Evolutionary conservation across 2,797 vertebrate species (phyloP).

Genomic region (Macrochelys suwanniensis): DNA sequence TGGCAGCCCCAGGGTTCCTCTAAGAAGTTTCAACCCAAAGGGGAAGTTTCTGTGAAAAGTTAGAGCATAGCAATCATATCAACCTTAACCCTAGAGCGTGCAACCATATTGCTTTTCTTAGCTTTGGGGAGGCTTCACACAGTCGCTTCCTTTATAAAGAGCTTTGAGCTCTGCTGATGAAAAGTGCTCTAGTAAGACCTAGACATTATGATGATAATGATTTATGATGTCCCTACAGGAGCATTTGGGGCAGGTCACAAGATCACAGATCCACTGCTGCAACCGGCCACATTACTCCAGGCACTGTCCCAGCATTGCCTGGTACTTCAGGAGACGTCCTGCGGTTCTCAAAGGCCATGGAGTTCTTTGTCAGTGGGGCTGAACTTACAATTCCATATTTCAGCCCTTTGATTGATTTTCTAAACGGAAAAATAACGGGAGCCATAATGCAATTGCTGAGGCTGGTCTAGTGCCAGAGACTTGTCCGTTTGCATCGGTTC

Average conservation of each 20-base stretch:
- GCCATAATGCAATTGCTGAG: neutral
- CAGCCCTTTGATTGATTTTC: neutral
- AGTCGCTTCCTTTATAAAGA: neutral
- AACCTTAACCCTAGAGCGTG: neutral
- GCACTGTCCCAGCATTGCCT: neutral
- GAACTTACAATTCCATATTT: neutral
- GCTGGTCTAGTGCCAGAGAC: neutral
- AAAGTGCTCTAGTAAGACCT: neutral
- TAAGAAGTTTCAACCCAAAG: neutral
- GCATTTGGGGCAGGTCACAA: neutral
- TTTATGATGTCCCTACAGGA: rapidly evolving
- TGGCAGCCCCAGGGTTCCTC: neutral
- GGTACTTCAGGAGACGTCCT: neutral
- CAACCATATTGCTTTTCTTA: rapidly evolving
- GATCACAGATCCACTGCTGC: neutral
- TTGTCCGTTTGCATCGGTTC: neutral
- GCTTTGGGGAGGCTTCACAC: rapidly evolving
- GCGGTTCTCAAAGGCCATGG: neutral
- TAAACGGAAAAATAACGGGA: neutral
- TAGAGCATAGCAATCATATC: neutral
- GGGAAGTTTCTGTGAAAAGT: neutral
- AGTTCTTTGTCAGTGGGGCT: neutral
- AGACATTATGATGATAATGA: neutral
- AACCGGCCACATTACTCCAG: neutral
- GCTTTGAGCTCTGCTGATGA: rapidly evolving